Evolutionary conservation across 2,888 invertebrate species (phyloP), one percentile per base, ranked within the genome.

Genomic region (Pharmacophagus antenor): DNA sequence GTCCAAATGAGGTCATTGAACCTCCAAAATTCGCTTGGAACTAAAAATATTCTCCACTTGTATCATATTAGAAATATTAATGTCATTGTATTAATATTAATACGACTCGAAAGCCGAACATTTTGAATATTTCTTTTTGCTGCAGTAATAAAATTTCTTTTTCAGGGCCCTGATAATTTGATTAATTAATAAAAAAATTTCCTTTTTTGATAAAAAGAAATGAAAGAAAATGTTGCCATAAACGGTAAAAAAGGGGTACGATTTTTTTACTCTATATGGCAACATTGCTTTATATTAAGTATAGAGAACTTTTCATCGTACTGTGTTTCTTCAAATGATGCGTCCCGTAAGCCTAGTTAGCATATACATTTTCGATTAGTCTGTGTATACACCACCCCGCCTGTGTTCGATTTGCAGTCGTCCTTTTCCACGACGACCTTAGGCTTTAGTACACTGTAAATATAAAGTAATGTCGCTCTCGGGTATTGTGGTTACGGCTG

Each of bases 371-470:
- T 37, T 37, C n/a, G n/a, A 15, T 37, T 37, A 37, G 15, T 2
- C 37, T 37, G 37, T 37, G n/a, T 37, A 37, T n/a, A 37, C 37
- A 4, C 4, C 37, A 37, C 15, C 37, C 1, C n/a, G 37, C 5
- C 4, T n/a, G 15, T n/a, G n/a, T 37, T 5, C 37, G n/a, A 37
- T 37, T 37, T 37, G 37, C 3, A n/a, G 37, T 37, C 37, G 37
- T 5, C 15, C 37, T n/a, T n/a, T n/a, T 37, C 37, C 37, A 37
- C n/a, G n/a, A 37, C n/a, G n/a, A 12, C 17, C 12, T 12, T 22
- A 42, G 7, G 25, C 5, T 54, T 56, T 23, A 56, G 23, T 8
- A 49, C 25, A 49, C 20, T n/a, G 41, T 41, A 49, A 56, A 49
- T 42, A 2, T 25, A n/a, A 42, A 15, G 37, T 15, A 37, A 23